Evolutionary conservation across 2,888 invertebrate genomes (phyloP).

Genomic region (Mechanitis mazaeus): DNA sequence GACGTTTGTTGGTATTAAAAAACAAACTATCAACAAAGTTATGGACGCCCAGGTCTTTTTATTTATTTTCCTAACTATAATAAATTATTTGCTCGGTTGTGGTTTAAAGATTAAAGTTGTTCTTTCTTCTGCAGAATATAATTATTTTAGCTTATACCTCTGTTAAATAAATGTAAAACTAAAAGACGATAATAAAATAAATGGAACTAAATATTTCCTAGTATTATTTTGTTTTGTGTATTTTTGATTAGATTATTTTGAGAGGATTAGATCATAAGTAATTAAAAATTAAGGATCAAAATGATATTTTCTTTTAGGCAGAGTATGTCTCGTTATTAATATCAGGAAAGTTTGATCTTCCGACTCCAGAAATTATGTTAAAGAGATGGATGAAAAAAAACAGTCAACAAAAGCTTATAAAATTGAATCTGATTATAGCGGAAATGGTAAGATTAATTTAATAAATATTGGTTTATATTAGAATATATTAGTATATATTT

Average conservation of each 20-base stretch:
- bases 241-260: too few relatives aligned
- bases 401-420: slow-evolving; percentile 47
- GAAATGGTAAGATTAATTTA: slow-evolving; percentile 45
- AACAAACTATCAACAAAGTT: slow-evolving; percentile 79
- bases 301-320: slow-evolving; percentile 55
- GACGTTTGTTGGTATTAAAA: slow-evolving; percentile 85
- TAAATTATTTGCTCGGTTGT: background rate
- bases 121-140: background rate
- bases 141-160: too few relatives aligned
- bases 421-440: slow-evolving; percentile 54
- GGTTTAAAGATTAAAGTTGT: background rate
- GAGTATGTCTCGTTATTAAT: slow-evolving; percentile 79
- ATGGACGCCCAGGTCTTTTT: slow-evolving; percentile 82
- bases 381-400: slow-evolving; percentile 66
- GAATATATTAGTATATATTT: too few relatives aligned
- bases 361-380: slow-evolving; percentile 80
- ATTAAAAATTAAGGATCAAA: too few relatives aligned
- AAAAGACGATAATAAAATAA: too few relatives aligned
- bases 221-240: too few relatives aligned
- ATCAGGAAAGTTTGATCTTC: slow-evolving; percentile 76
- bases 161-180: too few relatives aligned
- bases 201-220: too few relatives aligned
- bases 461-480: too few relatives aligned
- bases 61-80: background rate
- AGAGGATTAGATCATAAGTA: too few relatives aligned